Percentiles rank a stretch among this genome's conserved stretches.
These are phyloP conservation scores for Monoplex corrugatus DNA, from an alignment of 2,888 invertebrate genomes.

Conservation along the genomic window DNA sequence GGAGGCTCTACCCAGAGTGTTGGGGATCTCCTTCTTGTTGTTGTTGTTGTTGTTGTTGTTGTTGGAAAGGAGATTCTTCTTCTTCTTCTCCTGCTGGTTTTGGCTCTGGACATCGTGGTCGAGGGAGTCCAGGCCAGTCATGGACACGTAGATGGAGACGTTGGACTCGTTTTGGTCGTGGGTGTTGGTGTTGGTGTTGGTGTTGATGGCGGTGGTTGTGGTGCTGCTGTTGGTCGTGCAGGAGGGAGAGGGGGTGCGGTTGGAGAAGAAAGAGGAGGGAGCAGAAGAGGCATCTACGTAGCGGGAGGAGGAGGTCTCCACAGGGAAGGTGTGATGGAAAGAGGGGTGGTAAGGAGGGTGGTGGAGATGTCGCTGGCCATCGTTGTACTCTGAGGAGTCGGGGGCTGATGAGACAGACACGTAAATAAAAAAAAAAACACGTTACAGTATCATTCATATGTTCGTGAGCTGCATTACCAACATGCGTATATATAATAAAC, in stretches of 20 bases:
- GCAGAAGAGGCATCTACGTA: neutral
- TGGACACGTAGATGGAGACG: conserved; percentile 21
- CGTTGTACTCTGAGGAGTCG: neutral
- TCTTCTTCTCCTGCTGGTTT: too few species aligned
- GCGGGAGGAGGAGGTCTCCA: neutral
- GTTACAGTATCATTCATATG: too few species aligned
- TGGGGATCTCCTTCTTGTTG: too few species aligned
- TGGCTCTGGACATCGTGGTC: neutral
- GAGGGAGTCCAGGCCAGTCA: conserved; percentile 1
- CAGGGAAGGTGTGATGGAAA: neutral
- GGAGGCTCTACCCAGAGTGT: neutral
- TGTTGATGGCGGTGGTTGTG: neutral
- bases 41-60: too few species aligned
- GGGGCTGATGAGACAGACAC: neutral
- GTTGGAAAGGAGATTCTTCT: too few species aligned
- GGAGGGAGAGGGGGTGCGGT: too few species aligned
- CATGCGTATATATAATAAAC: too few species aligned
- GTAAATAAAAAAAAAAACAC: neutral
- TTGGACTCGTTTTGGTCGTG: conserved; percentile 29
- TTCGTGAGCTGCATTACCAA: too few species aligned
- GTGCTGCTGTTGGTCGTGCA: too few species aligned
- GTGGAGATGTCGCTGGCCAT: neutral
- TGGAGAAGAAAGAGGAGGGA: too few species aligned
- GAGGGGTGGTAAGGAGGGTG: neutral
- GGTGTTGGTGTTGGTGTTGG: too few species aligned